Conservation (phyloP, 1,140 invertebrate species). For the Anadara kagoshimensis region DNA sequence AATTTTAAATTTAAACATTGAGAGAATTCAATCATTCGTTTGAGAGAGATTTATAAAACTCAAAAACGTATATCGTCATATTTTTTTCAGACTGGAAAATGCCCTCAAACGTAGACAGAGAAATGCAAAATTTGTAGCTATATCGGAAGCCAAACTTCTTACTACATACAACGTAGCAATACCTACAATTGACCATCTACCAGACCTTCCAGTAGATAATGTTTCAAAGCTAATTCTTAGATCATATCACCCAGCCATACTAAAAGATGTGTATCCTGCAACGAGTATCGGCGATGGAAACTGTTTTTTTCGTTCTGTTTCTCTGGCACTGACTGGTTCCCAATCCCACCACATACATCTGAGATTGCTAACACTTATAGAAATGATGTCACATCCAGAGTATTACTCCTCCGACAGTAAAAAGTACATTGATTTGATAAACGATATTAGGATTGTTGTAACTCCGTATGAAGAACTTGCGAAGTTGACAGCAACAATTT, state of each 20-base stretch:
- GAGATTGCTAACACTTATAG: neutral
- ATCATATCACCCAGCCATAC: neutral
- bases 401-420: neutral
- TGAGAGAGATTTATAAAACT: too few relatives aligned
- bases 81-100: too few relatives aligned
- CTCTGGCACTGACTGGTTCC: neutral
- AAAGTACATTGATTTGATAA: neutral
- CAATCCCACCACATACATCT: neutral
- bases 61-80: too few relatives aligned
- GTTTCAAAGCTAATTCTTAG: too few relatives aligned
- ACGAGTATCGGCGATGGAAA: neutral
- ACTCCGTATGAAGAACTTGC: neutral
- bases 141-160: too few relatives aligned
- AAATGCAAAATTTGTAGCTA: too few relatives aligned
- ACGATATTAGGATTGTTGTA: constrained; percentile 8
- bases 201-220: too few relatives aligned
- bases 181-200: too few relatives aligned
- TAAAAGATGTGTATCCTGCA: neutral
- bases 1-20: too few relatives aligned
- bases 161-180: too few relatives aligned
- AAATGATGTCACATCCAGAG: neutral
- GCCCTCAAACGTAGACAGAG: too few relatives aligned
- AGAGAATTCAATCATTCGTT: too few relatives aligned
- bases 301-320: neutral
- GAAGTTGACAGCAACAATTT: neutral